A percentile compares a stretch with the other conserved stretches of the same genome.
These are phyloP conservation scores for Aquatica leii DNA, from an alignment of 2,888 invertebrate genomes.

Conservation along the genomic window DNA sequence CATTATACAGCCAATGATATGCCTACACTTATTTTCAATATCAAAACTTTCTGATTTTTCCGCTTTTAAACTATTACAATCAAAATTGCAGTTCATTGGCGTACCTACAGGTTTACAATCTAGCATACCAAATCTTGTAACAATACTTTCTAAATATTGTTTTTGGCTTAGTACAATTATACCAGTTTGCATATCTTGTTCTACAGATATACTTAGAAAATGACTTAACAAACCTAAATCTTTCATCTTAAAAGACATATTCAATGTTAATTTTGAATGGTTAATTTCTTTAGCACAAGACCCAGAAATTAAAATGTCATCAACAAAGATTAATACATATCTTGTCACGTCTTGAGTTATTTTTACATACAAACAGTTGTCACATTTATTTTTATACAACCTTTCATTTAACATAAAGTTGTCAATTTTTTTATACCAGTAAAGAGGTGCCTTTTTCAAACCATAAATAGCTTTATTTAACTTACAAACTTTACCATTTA, in stretches of 20 bases:
- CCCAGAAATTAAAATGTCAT: constrained; percentile 3
- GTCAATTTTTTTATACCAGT: constrained; percentile 1
- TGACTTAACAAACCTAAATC: neutral
- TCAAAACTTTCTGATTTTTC: neutral
- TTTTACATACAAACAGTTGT: constrained; percentile 1
- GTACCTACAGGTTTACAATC: neutral
- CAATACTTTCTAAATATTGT: constrained; percentile 4
- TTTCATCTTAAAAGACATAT: constrained; percentile 1
- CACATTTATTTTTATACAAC: neutral
- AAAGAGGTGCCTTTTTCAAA: neutral
- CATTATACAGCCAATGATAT: constrained; percentile 5
- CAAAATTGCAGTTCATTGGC: constrained; percentile 5
- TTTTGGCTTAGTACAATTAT: neutral
- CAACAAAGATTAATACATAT: constrained; percentile 2
- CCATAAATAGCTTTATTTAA: neutral
- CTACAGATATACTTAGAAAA: neutral
- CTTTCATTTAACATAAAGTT: constrained; percentile 3
- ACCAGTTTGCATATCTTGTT: neutral
- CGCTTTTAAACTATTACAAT: neutral
- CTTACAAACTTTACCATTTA: constrained; percentile 6
- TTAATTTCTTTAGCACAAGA: constrained; percentile 2
- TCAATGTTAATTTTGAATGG: neutral
- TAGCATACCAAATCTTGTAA: neutral
- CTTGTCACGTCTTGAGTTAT: neutral
- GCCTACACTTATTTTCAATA: constrained; percentile 2